Conservation (phyloP, 2,113 vertebrate species). For the Ciconia maguari region DNA sequence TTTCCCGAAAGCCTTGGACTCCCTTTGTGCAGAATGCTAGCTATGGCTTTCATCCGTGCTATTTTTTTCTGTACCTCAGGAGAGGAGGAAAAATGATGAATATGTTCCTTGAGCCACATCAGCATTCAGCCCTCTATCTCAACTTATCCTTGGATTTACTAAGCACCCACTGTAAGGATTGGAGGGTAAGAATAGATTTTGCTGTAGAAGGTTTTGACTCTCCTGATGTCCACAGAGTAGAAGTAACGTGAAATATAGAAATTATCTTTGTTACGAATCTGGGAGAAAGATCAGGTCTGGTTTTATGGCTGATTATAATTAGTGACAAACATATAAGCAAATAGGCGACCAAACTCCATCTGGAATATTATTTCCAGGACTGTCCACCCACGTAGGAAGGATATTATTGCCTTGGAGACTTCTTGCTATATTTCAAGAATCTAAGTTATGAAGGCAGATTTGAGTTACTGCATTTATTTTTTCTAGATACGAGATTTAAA, state of each 20-base stretch:
- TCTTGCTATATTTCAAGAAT: background rate
- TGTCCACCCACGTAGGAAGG: background rate
- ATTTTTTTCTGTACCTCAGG: background rate
- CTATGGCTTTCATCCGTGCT: background rate
- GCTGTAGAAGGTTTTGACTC: background rate
- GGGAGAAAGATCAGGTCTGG: conserved; percentile 11
- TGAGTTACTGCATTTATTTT: background rate
- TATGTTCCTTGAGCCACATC: background rate
- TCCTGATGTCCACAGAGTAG: background rate
- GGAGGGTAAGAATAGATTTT: background rate
- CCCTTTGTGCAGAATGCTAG: background rate
- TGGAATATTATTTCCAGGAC: conserved; percentile 47
- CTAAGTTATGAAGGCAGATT: background rate
- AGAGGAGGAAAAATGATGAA: background rate
- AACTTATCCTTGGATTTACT: background rate
- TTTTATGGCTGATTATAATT: conserved; percentile 16
- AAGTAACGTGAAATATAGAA: background rate
- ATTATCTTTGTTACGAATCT: background rate
- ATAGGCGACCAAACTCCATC: background rate
- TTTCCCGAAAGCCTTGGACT: background rate
- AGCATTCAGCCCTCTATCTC: background rate
- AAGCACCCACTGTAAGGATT: background rate
- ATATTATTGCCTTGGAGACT: conserved; percentile 36
- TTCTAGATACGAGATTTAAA: background rate
- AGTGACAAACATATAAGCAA: conserved; percentile 19